Evolutionary conservation across 2,888 invertebrate genomes (phyloP).

Genomic region (Linnaemya tessellans): DNA sequence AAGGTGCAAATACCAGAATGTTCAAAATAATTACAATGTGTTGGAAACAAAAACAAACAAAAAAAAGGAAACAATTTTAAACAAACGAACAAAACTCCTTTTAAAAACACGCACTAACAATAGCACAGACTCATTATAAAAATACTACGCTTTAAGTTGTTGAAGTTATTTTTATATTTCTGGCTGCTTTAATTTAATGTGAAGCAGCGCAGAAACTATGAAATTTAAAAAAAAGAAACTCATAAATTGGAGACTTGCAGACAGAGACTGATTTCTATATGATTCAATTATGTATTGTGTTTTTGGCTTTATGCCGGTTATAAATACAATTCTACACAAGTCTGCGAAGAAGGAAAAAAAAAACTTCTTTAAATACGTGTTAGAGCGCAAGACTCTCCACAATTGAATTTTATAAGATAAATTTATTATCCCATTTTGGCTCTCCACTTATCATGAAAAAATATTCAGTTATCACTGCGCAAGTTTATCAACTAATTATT

Average conservation of each 20-base stretch:
- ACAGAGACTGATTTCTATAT: conserved; percentile 1
- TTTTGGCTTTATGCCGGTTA: conserved; percentile 53
- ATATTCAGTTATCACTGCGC: conserved; percentile 32
- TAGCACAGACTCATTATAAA: conserved; percentile 35
- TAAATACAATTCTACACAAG: not conserved
- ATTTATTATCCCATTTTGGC: conserved; percentile 3
- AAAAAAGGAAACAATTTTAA: not conserved
- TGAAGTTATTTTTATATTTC: conserved; percentile 17
- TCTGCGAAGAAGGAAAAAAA: not conserved
- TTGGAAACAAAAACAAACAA: conserved; percentile 24
- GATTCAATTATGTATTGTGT: not conserved
- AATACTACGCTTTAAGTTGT: conserved; percentile 22
- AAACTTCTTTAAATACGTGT: too few species aligned
- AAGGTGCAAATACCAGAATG: conserved; percentile 49
- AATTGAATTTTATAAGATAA: conserved; percentile 2
- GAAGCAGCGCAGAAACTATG: conserved; percentile 15
- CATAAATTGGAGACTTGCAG: conserved; percentile 63
- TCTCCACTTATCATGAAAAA: not conserved
- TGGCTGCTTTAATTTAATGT: conserved; percentile 11
- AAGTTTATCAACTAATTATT: conserved; percentile 20
- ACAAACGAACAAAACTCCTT: conserved; percentile 8
- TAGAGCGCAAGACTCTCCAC: conserved; percentile 47
- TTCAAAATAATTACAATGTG: conserved; percentile 60
- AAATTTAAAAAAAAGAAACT: conserved; percentile 38
- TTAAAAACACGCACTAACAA: conserved; percentile 18